Evolutionary conservation across 1,140 invertebrate species (phyloP), one percentile per base, ranked within the genome.

Genomic region (Papilio helenus): DNA sequence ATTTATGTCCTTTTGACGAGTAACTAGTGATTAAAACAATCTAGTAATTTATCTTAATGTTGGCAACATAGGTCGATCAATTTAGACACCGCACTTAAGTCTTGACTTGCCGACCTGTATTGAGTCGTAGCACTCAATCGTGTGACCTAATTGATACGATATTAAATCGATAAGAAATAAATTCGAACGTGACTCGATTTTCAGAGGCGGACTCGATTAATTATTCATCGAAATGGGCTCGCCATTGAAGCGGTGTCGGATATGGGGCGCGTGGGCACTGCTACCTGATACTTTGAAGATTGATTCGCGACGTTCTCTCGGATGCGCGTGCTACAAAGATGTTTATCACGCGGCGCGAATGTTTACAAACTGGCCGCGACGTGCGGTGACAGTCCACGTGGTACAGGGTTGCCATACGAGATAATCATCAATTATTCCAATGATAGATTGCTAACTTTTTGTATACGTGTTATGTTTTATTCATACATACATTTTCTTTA

Each of bases 171-270:
- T 76, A 61, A 76, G 74, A 42, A 76, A 76, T 76, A 76, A 76
- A 61, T 23, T 76, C 74, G 74, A 61, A 84, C 79, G 79, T 79
- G 80, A 80, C 82, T 83, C 46, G 84, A 88, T 78, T 87, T 82
- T 83, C 76, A 79, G 87, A 79, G 87, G 84, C 87, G 80, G 81
- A 73, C 81, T 82, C 72, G 80, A 90, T 93, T 90, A 88, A 92
- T 91, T 90, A 93, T 93, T 93, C 90, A 92, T 84, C 83, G 85
- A 85, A 84, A 80, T 79, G 80, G 88, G 86, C 86, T 80, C 82
- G 82, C 83, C 83, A 81, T 77, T 87, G 81, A 79, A 83, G 82
- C 80, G 81, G 84, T 83, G 85, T 83, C 84, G 80, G 83, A 88
- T 88, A 89, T 86, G 85, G 84, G 81, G 81, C 87, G 72, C 39